These are phyloP conservation scores for Mus musculus DNA, from an alignment of 2,113 vertebrate species.

Conservation along the genomic window DNA sequence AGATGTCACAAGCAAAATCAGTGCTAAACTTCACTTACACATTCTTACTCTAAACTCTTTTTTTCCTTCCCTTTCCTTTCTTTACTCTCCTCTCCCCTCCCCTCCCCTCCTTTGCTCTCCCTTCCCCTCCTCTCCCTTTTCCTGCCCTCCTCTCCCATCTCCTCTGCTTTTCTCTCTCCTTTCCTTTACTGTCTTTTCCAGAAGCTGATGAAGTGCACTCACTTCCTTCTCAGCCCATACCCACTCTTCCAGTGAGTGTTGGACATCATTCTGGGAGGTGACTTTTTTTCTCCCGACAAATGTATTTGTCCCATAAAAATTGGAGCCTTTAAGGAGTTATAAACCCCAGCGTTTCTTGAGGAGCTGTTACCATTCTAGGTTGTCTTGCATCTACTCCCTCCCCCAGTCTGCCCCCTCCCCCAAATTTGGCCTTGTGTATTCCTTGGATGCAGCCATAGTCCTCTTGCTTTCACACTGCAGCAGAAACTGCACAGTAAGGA, in stretches of 20 bases:
- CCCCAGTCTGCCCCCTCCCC: too few relatives aligned
- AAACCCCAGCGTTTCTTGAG: background rate
- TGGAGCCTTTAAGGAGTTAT: background rate
- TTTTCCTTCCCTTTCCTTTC: background rate
- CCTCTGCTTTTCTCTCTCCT: background rate
- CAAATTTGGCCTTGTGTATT: background rate
- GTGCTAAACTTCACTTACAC: background rate
- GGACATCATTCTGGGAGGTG: background rate
- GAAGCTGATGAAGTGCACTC: background rate
- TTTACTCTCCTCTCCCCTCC: background rate
- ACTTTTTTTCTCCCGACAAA: background rate
- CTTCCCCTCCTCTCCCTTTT: background rate
- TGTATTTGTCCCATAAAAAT: background rate
- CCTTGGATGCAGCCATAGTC: too few relatives aligned
- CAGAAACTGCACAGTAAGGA: constrained; percentile 12
- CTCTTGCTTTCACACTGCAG: background rate
- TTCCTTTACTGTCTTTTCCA: background rate
- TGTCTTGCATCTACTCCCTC: background rate
- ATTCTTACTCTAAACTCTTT: background rate
- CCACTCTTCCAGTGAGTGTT: background rate
- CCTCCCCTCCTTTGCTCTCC: too few relatives aligned
- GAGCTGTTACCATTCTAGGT: background rate
- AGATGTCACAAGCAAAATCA: background rate
- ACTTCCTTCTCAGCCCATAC: background rate
- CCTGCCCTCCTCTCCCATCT: too few relatives aligned